Percentiles rank a stretch among this genome's conserved stretches.
Evolutionary conservation across 2,888 invertebrate species (phyloP).

Genomic region (Temnothorax rugatulus): DNA sequence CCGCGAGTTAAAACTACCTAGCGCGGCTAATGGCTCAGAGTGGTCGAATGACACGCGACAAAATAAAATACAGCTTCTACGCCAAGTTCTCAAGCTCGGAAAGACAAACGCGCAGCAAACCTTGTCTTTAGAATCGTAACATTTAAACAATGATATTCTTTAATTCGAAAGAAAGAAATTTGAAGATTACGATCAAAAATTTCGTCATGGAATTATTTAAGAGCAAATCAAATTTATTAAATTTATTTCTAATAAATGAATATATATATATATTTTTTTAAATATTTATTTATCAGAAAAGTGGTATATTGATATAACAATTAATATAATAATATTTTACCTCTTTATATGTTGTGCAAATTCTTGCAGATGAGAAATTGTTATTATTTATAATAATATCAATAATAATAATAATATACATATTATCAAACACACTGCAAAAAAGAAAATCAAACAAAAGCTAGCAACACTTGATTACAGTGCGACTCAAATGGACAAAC

Average conservation of each 20-base stretch:
- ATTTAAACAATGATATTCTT: constrained; percentile 8
- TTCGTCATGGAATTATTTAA: background rate
- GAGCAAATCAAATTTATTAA: background rate
- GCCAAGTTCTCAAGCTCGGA: constrained; percentile 66
- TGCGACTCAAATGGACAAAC: background rate
- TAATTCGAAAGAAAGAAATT: background rate
- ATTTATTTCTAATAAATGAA: background rate
- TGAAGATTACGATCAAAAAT: background rate
- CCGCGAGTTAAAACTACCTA: constrained; percentile 68
- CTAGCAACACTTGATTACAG: background rate
- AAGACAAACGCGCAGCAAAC: constrained; percentile 31
- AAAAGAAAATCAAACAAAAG: background rate
- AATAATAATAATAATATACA: background rate
- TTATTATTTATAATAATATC: constrained; percentile 9
- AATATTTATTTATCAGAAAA: constrained; percentile 7
- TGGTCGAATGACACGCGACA: constrained; percentile 75
- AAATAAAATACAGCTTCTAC: constrained; percentile 70
- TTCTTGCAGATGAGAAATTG: background rate
- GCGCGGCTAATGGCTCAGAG: constrained; percentile 70
- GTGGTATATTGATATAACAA: background rate
- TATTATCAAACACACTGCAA: background rate
- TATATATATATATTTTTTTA: background rate
- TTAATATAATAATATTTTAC: constrained; percentile 13
- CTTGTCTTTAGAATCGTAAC: constrained; percentile 7
- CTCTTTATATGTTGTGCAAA: background rate